Conservation (phyloP, 2,113 vertebrate species). For the Himantopus leucocephalus region DNA sequence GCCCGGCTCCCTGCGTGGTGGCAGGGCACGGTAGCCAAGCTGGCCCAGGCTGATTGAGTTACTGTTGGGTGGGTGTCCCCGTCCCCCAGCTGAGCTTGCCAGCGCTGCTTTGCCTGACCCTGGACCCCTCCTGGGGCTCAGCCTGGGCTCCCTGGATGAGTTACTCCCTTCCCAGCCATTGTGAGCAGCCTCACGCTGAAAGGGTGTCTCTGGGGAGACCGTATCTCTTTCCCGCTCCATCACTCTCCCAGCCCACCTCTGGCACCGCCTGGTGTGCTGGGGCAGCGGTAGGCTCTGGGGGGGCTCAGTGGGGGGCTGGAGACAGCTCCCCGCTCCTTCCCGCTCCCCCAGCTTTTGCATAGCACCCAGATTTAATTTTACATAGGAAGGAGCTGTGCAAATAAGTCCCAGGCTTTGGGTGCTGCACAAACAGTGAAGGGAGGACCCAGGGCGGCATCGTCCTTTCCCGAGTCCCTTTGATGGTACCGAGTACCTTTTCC, state of each 20-base stretch:
- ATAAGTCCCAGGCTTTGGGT: background rate
- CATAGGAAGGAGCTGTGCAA: background rate
- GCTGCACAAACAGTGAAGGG: background rate
- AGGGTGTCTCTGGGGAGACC: background rate
- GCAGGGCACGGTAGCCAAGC: accelerated
- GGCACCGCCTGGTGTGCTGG: background rate
- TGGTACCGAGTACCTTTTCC: background rate
- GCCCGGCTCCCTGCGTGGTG: background rate
- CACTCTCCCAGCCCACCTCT: background rate
- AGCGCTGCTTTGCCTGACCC: background rate
- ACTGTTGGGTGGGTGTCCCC: background rate
- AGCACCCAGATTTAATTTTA: background rate
- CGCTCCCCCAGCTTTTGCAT: background rate
- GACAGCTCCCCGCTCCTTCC: background rate
- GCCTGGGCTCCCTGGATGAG: background rate
- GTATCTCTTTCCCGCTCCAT: background rate
- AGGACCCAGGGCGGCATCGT: accelerated
- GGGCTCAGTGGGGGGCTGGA: background rate
- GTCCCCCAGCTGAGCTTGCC: background rate
- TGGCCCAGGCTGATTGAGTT: background rate
- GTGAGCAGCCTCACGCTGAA: background rate
- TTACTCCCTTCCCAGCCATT: background rate
- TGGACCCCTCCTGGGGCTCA: background rate
- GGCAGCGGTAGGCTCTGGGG: background rate
- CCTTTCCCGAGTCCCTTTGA: no score